Base-by-base conservation (phyloP, 2,797 vertebrate genomes). In the Rhabdomys pumilio region DNA sequence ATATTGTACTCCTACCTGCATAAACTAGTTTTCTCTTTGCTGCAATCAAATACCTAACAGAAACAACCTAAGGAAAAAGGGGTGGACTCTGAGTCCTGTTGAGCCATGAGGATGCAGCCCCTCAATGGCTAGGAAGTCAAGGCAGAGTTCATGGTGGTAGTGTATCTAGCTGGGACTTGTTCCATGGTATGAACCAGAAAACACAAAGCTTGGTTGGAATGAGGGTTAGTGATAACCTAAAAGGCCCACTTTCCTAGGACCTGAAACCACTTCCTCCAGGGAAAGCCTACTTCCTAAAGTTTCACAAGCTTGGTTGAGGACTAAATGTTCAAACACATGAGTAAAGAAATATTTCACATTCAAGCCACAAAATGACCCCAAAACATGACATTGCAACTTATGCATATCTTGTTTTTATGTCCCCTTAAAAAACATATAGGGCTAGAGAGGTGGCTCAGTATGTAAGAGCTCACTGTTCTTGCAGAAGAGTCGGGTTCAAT, bases 401-500 rank as follows among this genome's bases (percentile, higher is more conserved):
- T 82, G 79, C 82, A 61, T 85, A 53, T 73, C 12, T 85, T 92
- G 1, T 34, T 93, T 85, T 55, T 95, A 85, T 86, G 50, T 77
- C 55, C 65, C 82, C 76, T 81, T 72, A 19, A 73, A 84, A 80
- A 81, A 75, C 12, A 92, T 8, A 57, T 11, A 38, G 13, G 47
- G 17, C 29, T 85, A 2, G 83, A 50, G 31, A 50, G 83, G 22
- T 14, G 44, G 19, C 9, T n/a, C 31, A 1, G 83, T n/a, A 29
- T 44, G 31, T 34, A 65, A 47, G 59, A 47, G 61, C 44, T 67
- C 61, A 67, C 44, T n/a, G 44, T 67, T 50, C 31, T n/a, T 69
- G 44, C 63, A 50, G 20, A 85, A 44, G 31, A 85, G 4, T 9
- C 38, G 13, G 17, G 9, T 22, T 20, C 17, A 10, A 34, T 34